Percentiles rank a stretch among this genome's conserved stretches.
These are phyloP conservation scores for Nymphalis io DNA, from an alignment of 1,140 invertebrate genomes.

Conservation along the genomic window DNA sequence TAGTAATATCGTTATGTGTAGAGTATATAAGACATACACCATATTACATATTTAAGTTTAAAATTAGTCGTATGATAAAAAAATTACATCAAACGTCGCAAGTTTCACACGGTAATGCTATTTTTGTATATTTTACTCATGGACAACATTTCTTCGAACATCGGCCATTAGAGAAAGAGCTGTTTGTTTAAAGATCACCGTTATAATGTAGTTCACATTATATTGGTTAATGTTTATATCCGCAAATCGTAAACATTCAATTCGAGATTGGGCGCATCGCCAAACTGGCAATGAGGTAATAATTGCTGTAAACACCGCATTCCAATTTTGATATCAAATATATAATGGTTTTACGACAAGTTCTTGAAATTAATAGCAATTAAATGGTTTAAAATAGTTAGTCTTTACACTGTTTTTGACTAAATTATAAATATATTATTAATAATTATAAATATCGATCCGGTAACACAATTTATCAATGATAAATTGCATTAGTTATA, in stretches of 20 bases:
- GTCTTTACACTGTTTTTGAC: no score
- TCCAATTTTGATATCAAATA: slow-evolving; percentile 1
- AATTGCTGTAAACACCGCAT: slow-evolving; percentile 21
- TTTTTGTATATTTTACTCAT: slow-evolving; percentile 17
- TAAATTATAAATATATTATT: no score
- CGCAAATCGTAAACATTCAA: slow-evolving; percentile 43
- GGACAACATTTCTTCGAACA: neutral
- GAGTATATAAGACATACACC: neutral
- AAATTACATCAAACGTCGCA: slow-evolving; percentile 8
- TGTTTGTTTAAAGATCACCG: neutral
- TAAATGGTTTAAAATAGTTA: neutral
- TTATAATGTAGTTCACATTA: neutral
- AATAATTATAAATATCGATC: no score
- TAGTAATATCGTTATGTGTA: no score
- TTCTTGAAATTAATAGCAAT: neutral
- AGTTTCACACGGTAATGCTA: slow-evolving; percentile 13
- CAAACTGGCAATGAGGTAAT: slow-evolving; percentile 41
- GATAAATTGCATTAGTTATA: no score
- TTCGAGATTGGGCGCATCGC: slow-evolving; percentile 40
- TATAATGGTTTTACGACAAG: neutral
- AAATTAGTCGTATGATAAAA: neutral
- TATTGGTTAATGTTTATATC: slow-evolving; percentile 20
- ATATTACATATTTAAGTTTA: neutral
- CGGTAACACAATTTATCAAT: no score
- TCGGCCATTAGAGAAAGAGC: neutral